A percentile compares a stretch with the other conserved stretches of the same genome.
phyloP scores from a whole-genome alignment of 2,888 invertebrate genomes.

The Meiosimyza decipiens region DNA sequence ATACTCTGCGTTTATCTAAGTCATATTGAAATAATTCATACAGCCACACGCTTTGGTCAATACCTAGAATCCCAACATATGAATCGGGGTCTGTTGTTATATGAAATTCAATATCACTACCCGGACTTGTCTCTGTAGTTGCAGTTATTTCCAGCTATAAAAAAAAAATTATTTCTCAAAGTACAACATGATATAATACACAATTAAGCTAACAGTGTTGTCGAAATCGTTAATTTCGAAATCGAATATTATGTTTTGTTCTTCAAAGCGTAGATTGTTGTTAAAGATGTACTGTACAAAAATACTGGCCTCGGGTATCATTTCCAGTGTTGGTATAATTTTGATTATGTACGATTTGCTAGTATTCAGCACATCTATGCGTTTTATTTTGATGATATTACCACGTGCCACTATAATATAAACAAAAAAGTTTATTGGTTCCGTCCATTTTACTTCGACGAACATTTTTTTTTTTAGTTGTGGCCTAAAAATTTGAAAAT shows the following conservation, averaged over 20 bases:
- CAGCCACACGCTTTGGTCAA: conserved; percentile 83
- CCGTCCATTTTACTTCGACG: conserved; percentile 79
- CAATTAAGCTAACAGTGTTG: conserved; percentile 75
- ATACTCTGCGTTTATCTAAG: conserved; percentile 69
- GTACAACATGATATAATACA: too few species aligned
- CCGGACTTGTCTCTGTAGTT: conserved; percentile 77
- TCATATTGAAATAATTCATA: conserved; percentile 74
- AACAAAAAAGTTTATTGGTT: conserved; percentile 78
- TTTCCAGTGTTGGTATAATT: conserved; percentile 78
- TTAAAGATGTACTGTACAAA: conserved; percentile 81
- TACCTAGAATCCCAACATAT: conserved; percentile 85
- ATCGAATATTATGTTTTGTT: conserved; percentile 81
- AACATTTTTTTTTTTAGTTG: conserved; percentile 77
- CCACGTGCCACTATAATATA: conserved; percentile 86
- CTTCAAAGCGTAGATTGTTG: conserved; percentile 84
- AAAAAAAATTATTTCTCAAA: too few species aligned
- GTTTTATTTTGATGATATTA: conserved; percentile 80
- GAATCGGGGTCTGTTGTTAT: conserved; percentile 87
- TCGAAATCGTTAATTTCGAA: conserved; percentile 73
- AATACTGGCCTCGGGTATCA: conserved; percentile 85
- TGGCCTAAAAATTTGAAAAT: conserved; percentile 61
- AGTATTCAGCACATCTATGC: conserved; percentile 71
- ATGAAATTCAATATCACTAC: conserved; percentile 79
- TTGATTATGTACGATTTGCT: conserved; percentile 71
- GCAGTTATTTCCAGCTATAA: conserved; percentile 75